phyloP scores from a whole-genome alignment of 2,888 invertebrate genomes.

The Philhelius pedissequus region DNA sequence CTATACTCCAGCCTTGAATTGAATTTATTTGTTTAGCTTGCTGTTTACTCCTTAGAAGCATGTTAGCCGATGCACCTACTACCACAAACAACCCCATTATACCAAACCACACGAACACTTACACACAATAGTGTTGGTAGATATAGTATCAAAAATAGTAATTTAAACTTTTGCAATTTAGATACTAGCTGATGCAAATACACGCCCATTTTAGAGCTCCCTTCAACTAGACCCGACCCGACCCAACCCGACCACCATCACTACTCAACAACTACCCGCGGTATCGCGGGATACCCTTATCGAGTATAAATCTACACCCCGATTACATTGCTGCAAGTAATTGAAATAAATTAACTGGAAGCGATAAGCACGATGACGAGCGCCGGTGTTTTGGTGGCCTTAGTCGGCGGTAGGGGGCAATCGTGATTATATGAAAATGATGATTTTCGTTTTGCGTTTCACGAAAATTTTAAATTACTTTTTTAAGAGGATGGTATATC shows the following conservation, averaged over 20 bases:
- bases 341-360: conserved; percentile 68
- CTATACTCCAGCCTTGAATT: conserved; percentile 29
- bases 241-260: conserved; percentile 32
- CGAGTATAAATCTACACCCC: conserved; percentile 50
- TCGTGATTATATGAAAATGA: conserved; percentile 46
- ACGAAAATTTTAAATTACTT: conserved; percentile 60
- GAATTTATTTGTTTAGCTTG: conserved; percentile 26
- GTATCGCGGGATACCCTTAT: conserved; percentile 34
- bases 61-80: conserved; percentile 31
- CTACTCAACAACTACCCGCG: conserved; percentile 8
- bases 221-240: conserved; percentile 23
- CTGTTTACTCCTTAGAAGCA: conserved; percentile 14
- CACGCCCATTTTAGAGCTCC: conserved; percentile 45
- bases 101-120: background rate
- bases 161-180: conserved; percentile 68
- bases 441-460: conserved; percentile 59
- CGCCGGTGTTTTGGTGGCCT: background rate
- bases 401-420: background rate
- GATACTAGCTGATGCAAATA: conserved; percentile 57
- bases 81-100: conserved; percentile 1
- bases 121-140: background rate
- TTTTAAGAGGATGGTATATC: conserved; percentile 22
- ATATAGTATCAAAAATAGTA: conserved; percentile 55
- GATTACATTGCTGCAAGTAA: conserved; percentile 63
- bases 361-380: conserved; percentile 37